A percentile compares a stretch with the other conserved stretches of the same genome.
phyloP scores from a whole-genome alignment of 2,113 vertebrate species.

The Eurypyga helias region DNA sequence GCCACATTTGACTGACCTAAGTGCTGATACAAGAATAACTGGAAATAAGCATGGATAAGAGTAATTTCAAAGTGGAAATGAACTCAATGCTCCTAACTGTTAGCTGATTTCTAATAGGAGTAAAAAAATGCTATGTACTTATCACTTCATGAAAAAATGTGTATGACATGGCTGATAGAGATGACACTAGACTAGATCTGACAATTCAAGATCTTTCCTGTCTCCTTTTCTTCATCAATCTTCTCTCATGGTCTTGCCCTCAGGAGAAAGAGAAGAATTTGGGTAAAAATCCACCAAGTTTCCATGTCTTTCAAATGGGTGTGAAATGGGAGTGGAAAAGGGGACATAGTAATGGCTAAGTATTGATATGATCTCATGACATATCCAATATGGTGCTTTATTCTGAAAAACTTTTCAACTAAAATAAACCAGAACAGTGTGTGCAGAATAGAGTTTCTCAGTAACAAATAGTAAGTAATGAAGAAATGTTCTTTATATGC shows the following conservation, averaged over 20 bases:
- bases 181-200: background rate
- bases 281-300: background rate
- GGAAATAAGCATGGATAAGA: background rate
- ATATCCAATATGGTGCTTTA: background rate
- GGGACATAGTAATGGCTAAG: background rate
- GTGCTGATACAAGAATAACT: background rate
- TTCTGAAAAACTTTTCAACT: background rate
- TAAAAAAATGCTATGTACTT: background rate
- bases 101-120: background rate
- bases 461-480: background rate
- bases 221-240: background rate
- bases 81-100: background rate
- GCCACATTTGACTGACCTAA: background rate
- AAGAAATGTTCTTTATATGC: background rate
- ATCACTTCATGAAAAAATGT: background rate
- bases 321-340: background rate
- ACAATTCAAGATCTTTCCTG: background rate
- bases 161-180: background rate
- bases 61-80: background rate
- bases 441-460: background rate
- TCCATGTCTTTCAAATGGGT: background rate
- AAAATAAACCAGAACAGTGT: background rate
- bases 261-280: background rate
- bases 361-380: background rate
- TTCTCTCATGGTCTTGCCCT: background rate